Conservation (phyloP, 2,113 vertebrate species). For the Danio rerio region DNA sequence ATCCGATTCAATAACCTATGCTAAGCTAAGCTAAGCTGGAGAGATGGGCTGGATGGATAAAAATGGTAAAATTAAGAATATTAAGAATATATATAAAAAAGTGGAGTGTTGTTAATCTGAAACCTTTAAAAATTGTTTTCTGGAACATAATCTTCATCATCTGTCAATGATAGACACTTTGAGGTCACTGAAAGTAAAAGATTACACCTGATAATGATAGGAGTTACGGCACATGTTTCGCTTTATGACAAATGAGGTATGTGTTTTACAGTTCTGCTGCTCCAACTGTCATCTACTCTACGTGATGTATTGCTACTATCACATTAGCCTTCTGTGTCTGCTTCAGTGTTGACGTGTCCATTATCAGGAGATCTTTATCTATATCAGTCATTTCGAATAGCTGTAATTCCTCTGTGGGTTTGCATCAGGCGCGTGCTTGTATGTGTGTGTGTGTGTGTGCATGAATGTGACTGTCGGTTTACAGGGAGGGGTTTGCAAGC, state of each 20-base stretch:
- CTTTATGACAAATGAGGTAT: background rate
- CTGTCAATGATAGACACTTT: background rate
- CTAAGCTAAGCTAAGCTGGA: too few relatives aligned
- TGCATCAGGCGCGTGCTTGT: slow-evolving; percentile 5
- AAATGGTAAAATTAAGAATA: too few relatives aligned
- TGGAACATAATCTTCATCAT: background rate
- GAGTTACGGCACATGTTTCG: background rate
- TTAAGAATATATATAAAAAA: too few relatives aligned
- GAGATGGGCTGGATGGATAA: too few relatives aligned
- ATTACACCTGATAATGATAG: slow-evolving; percentile 2
- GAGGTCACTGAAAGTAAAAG: slow-evolving; percentile 5
- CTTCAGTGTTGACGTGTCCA: background rate
- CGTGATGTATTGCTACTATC: background rate
- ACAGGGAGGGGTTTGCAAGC: slow-evolving; percentile 3
- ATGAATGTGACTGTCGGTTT: slow-evolving; percentile 7
- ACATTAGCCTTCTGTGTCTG: background rate
- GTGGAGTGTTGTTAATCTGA: slow-evolving; percentile 3
- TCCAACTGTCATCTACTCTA: background rate
- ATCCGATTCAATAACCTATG: too few relatives aligned
- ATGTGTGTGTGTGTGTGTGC: slow-evolving; percentile 11
- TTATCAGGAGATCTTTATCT: slow-evolving; percentile 8
- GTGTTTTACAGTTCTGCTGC: background rate
- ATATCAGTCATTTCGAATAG: background rate
- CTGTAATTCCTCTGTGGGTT: background rate
- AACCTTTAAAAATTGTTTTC: background rate